Percentiles rank a stretch among this genome's conserved stretches.
phyloP scores from a whole-genome alignment of 2,113 vertebrate species.

The Hydrochoerus hydrochaeris region DNA sequence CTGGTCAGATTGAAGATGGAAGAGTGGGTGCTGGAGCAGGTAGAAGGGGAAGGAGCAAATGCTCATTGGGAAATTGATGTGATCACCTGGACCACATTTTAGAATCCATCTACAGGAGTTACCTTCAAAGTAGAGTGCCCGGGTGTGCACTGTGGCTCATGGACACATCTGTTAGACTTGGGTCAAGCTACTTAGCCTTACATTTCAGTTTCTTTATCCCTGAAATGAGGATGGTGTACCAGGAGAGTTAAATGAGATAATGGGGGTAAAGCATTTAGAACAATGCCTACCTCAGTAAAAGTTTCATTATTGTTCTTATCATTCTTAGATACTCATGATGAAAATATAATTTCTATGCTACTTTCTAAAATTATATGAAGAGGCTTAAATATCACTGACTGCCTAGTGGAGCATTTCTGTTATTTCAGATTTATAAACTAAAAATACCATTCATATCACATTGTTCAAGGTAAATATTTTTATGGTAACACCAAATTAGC shows the following conservation, averaged over 20 bases:
- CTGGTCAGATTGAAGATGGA: not conserved
- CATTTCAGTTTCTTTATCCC: not conserved
- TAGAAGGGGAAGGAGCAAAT: not conserved
- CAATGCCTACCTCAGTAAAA: not conserved
- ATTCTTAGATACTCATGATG: not conserved
- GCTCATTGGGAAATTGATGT: not conserved
- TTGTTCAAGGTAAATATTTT: slow-evolving; percentile 11
- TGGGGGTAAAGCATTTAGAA: not conserved
- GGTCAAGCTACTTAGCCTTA: not conserved
- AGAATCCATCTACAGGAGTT: not conserved
- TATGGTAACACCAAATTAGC: not conserved
- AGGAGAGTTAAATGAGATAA: not conserved
- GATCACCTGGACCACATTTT: not conserved
- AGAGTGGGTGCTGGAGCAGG: not conserved
- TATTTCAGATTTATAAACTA: not conserved
- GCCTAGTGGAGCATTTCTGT: not conserved
- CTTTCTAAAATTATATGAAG: slow-evolving; percentile 34
- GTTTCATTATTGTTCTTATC: not conserved
- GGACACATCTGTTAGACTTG: not conserved
- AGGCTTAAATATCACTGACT: not conserved
- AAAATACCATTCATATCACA: not conserved
- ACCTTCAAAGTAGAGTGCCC: not conserved
- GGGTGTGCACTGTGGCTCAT: not conserved
- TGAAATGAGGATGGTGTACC: not conserved
- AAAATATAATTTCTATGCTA: not conserved